Evolutionary conservation across 2,113 vertebrate species (phyloP).

Genomic region (Lepisosteus oculatus): DNA sequence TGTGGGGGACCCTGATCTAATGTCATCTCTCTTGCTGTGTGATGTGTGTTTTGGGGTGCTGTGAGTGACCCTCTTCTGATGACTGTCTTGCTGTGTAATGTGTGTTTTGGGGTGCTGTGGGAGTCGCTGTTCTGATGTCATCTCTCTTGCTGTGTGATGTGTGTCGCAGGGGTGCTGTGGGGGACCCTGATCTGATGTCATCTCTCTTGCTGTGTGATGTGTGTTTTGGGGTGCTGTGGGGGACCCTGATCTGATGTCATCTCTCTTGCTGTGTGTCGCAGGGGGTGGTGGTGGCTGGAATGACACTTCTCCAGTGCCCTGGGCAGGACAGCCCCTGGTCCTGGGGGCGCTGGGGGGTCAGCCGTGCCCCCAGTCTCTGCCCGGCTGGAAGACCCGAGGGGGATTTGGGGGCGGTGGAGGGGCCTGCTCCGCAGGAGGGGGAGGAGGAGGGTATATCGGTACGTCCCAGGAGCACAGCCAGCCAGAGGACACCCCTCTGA

Average conservation of each 20-base stretch:
- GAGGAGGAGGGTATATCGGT: constrained; percentile 98
- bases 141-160: too few relatives aligned
- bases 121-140: too few relatives aligned
- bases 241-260: too few relatives aligned
- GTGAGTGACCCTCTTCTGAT: too few relatives aligned
- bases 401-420: constrained; percentile 96
- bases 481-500: too few relatives aligned
- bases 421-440: constrained; percentile 91
- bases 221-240: not conserved
- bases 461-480: constrained; percentile 36
- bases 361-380: constrained; percentile 84
- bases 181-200: not conserved
- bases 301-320: constrained; percentile 78
- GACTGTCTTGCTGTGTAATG: not conserved
- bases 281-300: constrained; percentile 97
- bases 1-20: not conserved
- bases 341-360: constrained; percentile 90
- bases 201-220: not conserved
- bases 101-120: not conserved
- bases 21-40: not conserved
- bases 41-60: not conserved
- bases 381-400: constrained; percentile 90
- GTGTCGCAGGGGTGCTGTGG: not conserved
- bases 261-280: constrained; percentile 48
- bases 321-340: constrained; percentile 87